Base-by-base conservation (phyloP, 1,140 invertebrate genomes). In the Orius laevigatus region DNA sequence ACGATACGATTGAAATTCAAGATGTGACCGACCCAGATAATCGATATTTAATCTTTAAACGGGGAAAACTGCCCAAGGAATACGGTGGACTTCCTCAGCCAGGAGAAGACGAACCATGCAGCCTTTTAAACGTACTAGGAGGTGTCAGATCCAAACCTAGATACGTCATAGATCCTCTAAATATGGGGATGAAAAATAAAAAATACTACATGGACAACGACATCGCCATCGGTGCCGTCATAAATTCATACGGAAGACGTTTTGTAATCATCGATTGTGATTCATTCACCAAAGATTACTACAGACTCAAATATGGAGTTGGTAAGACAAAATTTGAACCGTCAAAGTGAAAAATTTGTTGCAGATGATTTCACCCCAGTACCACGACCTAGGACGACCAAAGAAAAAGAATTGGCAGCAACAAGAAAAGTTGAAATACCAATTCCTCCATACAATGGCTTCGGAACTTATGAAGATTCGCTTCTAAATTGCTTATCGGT, bases 1-100 rank as follows among this genome's bases (percentile, higher is more conserved):
- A 95, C 62, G 82, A 90, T 59, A 92, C 86, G 0, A 78, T 94
- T 12, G 87, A 94, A 61, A 78, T 95, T 3, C 78, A 84, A 53
- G 88, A 84, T 66, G 72, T 75, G 2, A 68, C 53, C 6, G 51
- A 53, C 15, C 46, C 46, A 14, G 53, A 49, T 25, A 43, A 52
- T 11, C 32, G 20, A 8, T 53, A 31, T 34, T 38, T 81, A 48
- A 68, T 71, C 2, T 61, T 71, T 1, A 82, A 84, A 14, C 78
- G 71, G 81, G 48, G 74, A 72, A 83, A 81, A 63, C 63, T 93
- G 19, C 85, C 87, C 0, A 87, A 87, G 67, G 58, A 61, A 50
- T 69, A 60, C 33, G 49, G 56, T 2, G 63, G 62, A 3, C 50
- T 83, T 0, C 67, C 72, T 1, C 62, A 70, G 35, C 73, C 76